A percentile compares a stretch with the other conserved stretches of the same genome.
Evolutionary conservation across 2,797 vertebrate genomes (phyloP).

Genomic region (Geotrypetes seraphini): DNA sequence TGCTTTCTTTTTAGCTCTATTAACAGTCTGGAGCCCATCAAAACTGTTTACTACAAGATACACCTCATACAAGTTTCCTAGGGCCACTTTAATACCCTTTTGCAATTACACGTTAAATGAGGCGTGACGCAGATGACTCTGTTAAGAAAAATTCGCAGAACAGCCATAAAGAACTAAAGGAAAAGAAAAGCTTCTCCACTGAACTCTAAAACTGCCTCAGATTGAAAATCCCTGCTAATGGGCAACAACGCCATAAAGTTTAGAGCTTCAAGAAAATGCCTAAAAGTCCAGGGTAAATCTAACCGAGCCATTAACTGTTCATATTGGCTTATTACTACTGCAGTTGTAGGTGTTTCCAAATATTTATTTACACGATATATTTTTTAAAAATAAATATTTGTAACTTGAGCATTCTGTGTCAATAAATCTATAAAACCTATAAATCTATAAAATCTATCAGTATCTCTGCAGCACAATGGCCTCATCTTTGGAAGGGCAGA

Average conservation of each 20-base stretch:
- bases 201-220: conserved; percentile 14
- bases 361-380: background rate
- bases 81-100: conserved; percentile 14
- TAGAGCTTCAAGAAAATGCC: too few relatives aligned
- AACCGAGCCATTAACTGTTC: too few relatives aligned
- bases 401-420: too few relatives aligned
- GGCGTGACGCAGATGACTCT: conserved; percentile 15
- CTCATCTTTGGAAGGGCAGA: too few relatives aligned
- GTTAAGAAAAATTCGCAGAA: conserved; percentile 41
- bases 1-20: background rate
- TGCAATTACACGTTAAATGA: conserved; percentile 13
- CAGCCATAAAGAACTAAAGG: conserved; percentile 17
- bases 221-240: conserved; percentile 4
- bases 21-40: background rate
- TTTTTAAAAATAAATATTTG: too few relatives aligned
- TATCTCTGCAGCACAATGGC: too few relatives aligned
- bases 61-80: conserved; percentile 11
- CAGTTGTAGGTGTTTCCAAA: background rate
- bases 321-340: too few relatives aligned
- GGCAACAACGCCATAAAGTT: background rate
- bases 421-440: too few relatives aligned
- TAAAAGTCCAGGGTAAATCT: too few relatives aligned
- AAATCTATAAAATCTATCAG: too few relatives aligned
- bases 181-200: conserved; percentile 6
- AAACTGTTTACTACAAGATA: background rate